These are phyloP conservation scores for Pegea sp. DNA, from an alignment of 23 tunicate genomes.

Conservation along the genomic window DNA sequence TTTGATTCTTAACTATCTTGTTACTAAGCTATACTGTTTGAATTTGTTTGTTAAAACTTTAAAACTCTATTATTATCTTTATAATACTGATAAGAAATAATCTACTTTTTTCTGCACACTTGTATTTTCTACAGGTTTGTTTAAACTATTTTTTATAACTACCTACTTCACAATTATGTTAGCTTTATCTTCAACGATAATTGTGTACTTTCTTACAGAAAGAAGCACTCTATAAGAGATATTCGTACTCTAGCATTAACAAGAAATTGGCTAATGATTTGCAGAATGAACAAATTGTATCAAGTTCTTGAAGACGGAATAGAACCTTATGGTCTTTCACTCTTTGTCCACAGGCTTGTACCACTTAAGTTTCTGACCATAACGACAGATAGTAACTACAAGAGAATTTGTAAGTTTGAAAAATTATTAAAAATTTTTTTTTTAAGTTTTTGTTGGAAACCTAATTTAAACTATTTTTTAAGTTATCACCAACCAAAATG, in stretches of 20 bases:
- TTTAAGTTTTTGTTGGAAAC: background rate
- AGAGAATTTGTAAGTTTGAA: no score
- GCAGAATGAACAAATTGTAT: conserved; percentile 32
- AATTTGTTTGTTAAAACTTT: background rate
- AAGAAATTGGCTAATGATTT: conserved; percentile 67
- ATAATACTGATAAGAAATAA: no score
- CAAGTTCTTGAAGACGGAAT: conserved; percentile 35
- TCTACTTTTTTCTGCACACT: no score
- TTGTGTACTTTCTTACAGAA: no score
- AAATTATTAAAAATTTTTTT: background rate
- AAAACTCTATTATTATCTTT: no score
- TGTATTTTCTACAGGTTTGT: no score
- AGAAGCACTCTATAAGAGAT: no score
- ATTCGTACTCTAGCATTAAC: conserved; percentile 52
- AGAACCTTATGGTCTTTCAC: conserved; percentile 33
- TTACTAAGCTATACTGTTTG: background rate
- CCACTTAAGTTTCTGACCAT: conserved; percentile 45
- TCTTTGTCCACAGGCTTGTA: conserved; percentile 45
- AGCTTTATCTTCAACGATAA: no score
- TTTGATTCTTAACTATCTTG: background rate
- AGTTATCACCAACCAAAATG: conserved; percentile 50
- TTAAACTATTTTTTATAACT: no score
- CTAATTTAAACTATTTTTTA: background rate
- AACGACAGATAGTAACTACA: no score
- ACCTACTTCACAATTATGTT: no score